These are phyloP conservation scores for Phymastichus coffea DNA, from an alignment of 1,140 invertebrate genomes.

Conservation along the genomic window DNA sequence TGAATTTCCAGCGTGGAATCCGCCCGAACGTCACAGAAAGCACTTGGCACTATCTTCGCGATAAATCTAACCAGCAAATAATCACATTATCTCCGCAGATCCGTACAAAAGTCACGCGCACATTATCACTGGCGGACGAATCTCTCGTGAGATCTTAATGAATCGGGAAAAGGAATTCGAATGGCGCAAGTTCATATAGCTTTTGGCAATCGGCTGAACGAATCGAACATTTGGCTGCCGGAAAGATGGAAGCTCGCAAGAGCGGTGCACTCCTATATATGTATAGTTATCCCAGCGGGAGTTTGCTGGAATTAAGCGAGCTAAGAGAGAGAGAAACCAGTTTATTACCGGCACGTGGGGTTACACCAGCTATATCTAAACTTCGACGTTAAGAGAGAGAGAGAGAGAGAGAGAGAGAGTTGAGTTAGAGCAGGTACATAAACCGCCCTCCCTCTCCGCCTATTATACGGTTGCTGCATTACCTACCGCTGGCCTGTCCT, in stretches of 20 bases:
- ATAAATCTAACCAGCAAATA: too few relatives aligned
- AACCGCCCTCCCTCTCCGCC: conserved; percentile 29
- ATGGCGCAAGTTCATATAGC: neutral
- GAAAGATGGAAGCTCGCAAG: neutral
- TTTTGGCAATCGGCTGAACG: conserved; percentile 13
- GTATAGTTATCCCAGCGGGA: neutral
- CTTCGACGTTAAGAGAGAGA: neutral
- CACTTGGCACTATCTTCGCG: too few relatives aligned
- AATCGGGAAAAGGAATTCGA: conserved; percentile 17
- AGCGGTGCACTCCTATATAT: conserved; percentile 18
- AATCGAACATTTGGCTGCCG: neutral
- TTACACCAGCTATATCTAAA: conserved; percentile 6
- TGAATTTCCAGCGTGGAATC: too few relatives aligned
- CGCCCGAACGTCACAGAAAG: too few relatives aligned
- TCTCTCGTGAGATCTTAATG: conserved; percentile 4
- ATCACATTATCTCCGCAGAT: too few relatives aligned
- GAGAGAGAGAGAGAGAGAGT: conserved; percentile 4
- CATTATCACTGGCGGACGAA: neutral
- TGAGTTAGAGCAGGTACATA: conserved; percentile 25
- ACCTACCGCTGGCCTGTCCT: too few relatives aligned
- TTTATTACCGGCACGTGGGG: conserved; percentile 41
- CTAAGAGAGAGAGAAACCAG: conserved; percentile 38
- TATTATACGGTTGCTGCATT: too few relatives aligned
- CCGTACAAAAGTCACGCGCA: too few relatives aligned
- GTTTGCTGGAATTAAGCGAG: conserved; percentile 30